Base-by-base conservation (phyloP, 2,113 vertebrate genomes). In the Murina feae region DNA sequence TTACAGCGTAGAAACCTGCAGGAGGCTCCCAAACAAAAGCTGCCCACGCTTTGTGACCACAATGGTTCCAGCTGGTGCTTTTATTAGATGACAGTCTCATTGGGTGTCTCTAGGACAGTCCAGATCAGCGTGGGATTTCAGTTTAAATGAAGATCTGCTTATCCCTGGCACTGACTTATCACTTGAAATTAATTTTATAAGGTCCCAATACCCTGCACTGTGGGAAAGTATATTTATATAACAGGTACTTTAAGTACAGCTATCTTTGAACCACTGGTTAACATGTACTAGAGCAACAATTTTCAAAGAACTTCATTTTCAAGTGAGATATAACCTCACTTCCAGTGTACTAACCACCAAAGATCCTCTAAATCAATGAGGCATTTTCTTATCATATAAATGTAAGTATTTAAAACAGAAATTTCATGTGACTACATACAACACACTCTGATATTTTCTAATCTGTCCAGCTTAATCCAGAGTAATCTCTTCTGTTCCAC, bases 271-370 rank as follows among this genome's bases (percentile, higher is more conserved):
- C 16, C 87, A 90, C 4, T 72, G 35, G 65, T 53, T 76, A 83
- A 75, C 58, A 6, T 66, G 23, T 80, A 39, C 65, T 74, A 92
- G 49, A 74, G 51, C 20, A 87, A 60, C 58, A 89, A 42, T 55
- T 72, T 87, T 93, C 66, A 78, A 90, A 85, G n/a, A 81, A 60
- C 75, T 60, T 68, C 32, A 47, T 68, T 91, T 91, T 93, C 66
- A 18, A 86, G 68, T 42, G 89, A 91, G 82, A 90, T 84, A 53
- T 35, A 80, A 72, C 60, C 18, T 86, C 47, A 71, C 17, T 86
- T 32, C 55, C 49, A 82, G 23, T 32, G 86, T 32, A 58, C 17
- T 65, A 69, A 18, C 37, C 44, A 72, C 51, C 8, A 89, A 96
- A 93, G 63, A 65, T 75, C 4, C 1, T 89, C n/a, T 71, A 76